These are phyloP conservation scores for Dasyurus viverrinus DNA, from an alignment of 2,113 vertebrate genomes.

Conservation along the genomic window DNA sequence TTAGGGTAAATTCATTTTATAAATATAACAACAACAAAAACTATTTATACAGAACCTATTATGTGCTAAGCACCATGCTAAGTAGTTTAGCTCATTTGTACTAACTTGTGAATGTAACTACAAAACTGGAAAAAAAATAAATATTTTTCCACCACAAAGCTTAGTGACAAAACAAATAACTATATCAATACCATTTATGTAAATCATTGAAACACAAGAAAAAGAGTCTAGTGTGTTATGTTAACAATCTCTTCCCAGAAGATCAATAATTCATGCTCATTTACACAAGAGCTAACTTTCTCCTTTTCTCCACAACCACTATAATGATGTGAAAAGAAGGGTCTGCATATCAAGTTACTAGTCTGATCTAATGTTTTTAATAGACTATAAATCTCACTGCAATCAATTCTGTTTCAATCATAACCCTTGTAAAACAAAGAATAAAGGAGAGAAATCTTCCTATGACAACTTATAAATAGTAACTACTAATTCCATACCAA, in stretches of 20 bases:
- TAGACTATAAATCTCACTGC: conserved; percentile 77
- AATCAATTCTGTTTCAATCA: conserved; percentile 74
- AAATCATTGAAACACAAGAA: conserved; percentile 12
- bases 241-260: conserved; percentile 63
- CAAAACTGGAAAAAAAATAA: not conserved
- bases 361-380: conserved; percentile 79
- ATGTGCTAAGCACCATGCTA: not conserved
- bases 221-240: not conserved
- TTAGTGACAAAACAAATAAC: conserved; percentile 35
- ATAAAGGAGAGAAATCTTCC: not conserved
- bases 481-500: conserved; percentile 64
- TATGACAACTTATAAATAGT: conserved; percentile 60
- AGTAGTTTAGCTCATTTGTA: not conserved
- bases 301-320: conserved; percentile 43
- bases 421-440: conserved; percentile 66
- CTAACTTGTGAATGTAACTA: not conserved
- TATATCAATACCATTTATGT: conserved; percentile 11
- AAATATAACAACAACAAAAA: not conserved
- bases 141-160: not conserved
- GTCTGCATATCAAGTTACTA: conserved; percentile 77
- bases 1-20: not conserved
- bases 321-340: conserved; percentile 70
- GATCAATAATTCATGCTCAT: conserved; percentile 74
- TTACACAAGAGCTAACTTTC: conserved; percentile 75
- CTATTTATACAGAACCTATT: not conserved